Base-by-base conservation (phyloP, 1,140 invertebrate species). In the Antheraea pernyi region DNA sequence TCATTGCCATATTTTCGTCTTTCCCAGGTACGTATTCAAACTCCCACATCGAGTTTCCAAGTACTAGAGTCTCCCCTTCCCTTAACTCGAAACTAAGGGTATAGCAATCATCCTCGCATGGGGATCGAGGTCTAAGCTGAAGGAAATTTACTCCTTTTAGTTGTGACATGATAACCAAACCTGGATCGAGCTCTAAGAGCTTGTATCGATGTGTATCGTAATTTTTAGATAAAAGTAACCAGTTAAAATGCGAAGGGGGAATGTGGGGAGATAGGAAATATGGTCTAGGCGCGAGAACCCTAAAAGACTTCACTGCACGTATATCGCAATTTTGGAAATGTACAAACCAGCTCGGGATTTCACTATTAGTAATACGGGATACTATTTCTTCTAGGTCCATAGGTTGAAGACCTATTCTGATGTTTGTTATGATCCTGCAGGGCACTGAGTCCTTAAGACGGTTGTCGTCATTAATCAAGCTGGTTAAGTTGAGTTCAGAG, bases 261-360 rank as follows among this genome's bases (percentile, higher is more conserved):
- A 97, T 94, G 64, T 95, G 95, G 19, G 95, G 94, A 1, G 96
- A 96, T 0, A 97, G 84, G 83, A 97, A 97, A 70, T 96, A 96
- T 0, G 97, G 97, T 22, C 96, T 90, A 30, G 95, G 94, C 58
- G 96, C 96, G 59, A 96, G 94, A 59, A 95, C 94, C 19, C 96
- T 86, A 7, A 97, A 92, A 0, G 94, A 94, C 84, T 97, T 97
- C 0, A 97, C 96, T 0, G 95, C 95, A 67, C 95, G 93, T 30
- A 95, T 95, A 71, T 97, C 95, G 81, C 97, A 98, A 83, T 97
- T 97, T 90, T 97, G 96, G 94, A 97, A 97, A 77, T 97, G 96
- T 3, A 96, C 94, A 84, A 97, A 98, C 95, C 96, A 97, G 74
- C 95, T 95, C 0, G 95, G 94, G 13, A 96, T 94, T 59, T 95